Evolutionary conservation across 1,140 invertebrate species (phyloP), one percentile per base, ranked within the genome.

Genomic region (Sycophaga agraensis): DNA sequence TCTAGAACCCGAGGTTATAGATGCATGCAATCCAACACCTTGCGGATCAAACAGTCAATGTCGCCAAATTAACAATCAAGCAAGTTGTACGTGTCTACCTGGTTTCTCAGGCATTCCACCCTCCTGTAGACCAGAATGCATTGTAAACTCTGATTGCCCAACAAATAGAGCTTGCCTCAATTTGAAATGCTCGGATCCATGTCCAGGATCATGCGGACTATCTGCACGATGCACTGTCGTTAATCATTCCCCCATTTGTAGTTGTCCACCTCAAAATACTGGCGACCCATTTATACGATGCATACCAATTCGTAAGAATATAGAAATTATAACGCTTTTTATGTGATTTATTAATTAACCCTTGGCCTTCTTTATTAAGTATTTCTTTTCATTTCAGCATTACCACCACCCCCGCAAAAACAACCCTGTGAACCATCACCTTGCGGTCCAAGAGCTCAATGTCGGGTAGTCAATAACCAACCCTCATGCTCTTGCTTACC

Each of bases 341-440:
- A 14, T 49, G n/a, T 19, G 48, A 6, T 28, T 17, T 64, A 46
- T 63, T 24, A 57, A 46, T 55, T 31, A 39, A 56, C 49, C 12
- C 19, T 40, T 26, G 22, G 12, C 14, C n/a, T 22, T 6, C 22
- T 28, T 34, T n/a, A 37, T 21, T 4, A 4, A 45, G 4, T 7
- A 24, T 9, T 12, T 22, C 5, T 21, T 42, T 64, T 42, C 28
- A 51, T 63, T 71, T 65, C 71, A 80, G 76, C 73, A 66, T 28
- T 70, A 69, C 73, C 68, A 60, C 73, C 74, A 67, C 76, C 75
- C 56, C 68, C 74, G 8, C 70, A 76, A 40, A 68, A 69, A 3
- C 76, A 87, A 65, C 85, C 86, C 9, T 88, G 88, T 66, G 80
- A 85, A 63, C 87, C 88, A 16, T 88, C 86, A 22, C 87, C 88